A percentile compares a stretch with the other conserved stretches of the same genome.
These are phyloP conservation scores for Eulithis testata DNA, from an alignment of 2,888 invertebrate species.

Conservation along the genomic window DNA sequence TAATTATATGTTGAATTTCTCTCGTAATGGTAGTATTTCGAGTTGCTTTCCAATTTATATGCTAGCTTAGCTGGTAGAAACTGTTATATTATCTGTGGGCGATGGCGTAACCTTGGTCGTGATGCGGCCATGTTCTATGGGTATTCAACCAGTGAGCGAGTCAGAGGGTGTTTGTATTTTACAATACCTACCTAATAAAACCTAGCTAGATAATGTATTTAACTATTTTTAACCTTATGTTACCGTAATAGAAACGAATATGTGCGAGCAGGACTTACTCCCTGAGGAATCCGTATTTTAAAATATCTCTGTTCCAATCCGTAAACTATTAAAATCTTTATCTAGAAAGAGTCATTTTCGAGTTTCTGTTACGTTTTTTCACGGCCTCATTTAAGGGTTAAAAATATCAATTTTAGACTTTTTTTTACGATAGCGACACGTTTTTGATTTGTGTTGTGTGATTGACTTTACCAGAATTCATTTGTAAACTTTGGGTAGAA, in stretches of 20 bases:
- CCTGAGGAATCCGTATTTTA: too few relatives aligned
- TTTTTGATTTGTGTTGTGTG: too few relatives aligned
- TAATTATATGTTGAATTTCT: conserved; percentile 23
- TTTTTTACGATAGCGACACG: too few relatives aligned
- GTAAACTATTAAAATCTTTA: too few relatives aligned
- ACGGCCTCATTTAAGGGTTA: too few relatives aligned
- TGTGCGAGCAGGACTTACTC: too few relatives aligned
- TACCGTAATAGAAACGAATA: too few relatives aligned
- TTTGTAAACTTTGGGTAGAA: neutral
- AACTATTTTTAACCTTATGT: neutral
- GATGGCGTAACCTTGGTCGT: conserved; percentile 14
- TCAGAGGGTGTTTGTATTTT: conserved; percentile 3
- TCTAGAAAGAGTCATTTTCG: too few relatives aligned
- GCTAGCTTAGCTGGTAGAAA: conserved; percentile 8
- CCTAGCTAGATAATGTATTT: neutral
- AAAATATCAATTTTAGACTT: too few relatives aligned
- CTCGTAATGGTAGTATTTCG: conserved; percentile 24
- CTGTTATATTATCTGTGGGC: conserved; percentile 8
- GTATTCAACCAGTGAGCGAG: conserved; percentile 3
- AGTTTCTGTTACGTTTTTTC: too few relatives aligned
- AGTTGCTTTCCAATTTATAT: conserved; percentile 28
- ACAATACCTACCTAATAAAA: neutral
- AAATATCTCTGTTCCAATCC: too few relatives aligned
- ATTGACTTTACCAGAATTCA: too few relatives aligned
- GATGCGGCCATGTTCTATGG: conserved; percentile 7